These are phyloP conservation scores for Chelon labrosus DNA, from an alignment of 2,797 vertebrate genomes.

Conservation along the genomic window DNA sequence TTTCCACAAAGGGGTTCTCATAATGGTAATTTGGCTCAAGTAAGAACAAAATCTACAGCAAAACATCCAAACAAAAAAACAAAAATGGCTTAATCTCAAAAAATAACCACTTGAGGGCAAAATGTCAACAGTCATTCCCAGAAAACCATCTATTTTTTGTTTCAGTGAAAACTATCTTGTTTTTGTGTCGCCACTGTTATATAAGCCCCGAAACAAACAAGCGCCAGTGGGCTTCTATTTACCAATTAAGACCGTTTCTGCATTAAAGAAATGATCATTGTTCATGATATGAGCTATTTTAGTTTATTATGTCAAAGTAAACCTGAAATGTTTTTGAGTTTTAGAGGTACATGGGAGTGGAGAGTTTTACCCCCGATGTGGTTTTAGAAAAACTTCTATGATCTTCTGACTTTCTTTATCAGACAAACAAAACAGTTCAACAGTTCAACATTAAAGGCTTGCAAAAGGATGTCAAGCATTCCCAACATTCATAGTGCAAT, in stretches of 20 bases:
- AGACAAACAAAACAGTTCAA: neutral
- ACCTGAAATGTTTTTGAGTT: constrained; percentile 5
- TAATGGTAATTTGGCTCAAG: constrained; percentile 22
- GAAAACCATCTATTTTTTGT: constrained; percentile 31
- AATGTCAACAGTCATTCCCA: constrained; percentile 60
- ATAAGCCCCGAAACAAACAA: constrained; percentile 36
- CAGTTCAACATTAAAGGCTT: too few relatives aligned
- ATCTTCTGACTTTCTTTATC: neutral
- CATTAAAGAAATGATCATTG: constrained; percentile 19
- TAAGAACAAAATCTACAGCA: constrained; percentile 8
- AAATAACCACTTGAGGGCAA: constrained; percentile 54
- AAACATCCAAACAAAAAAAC: constrained; percentile 12
- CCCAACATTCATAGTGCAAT: neutral
- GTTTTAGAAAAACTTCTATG: neutral
- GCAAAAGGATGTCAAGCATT: neutral
- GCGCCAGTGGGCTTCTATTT: constrained; percentile 13
- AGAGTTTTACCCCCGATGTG: too few relatives aligned
- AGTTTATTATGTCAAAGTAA: neutral
- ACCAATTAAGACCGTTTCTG: constrained; percentile 27
- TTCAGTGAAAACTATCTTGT: constrained; percentile 39
- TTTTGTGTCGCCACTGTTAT: constrained; percentile 31
- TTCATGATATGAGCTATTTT: constrained; percentile 13
- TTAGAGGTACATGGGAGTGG: neutral
- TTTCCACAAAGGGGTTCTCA: constrained; percentile 4
- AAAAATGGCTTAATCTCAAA: constrained; percentile 39